Evolutionary conservation across 1,140 invertebrate species (phyloP), one percentile per base, ranked within the genome.

Genomic region (Aphaenogaster floridana): DNA sequence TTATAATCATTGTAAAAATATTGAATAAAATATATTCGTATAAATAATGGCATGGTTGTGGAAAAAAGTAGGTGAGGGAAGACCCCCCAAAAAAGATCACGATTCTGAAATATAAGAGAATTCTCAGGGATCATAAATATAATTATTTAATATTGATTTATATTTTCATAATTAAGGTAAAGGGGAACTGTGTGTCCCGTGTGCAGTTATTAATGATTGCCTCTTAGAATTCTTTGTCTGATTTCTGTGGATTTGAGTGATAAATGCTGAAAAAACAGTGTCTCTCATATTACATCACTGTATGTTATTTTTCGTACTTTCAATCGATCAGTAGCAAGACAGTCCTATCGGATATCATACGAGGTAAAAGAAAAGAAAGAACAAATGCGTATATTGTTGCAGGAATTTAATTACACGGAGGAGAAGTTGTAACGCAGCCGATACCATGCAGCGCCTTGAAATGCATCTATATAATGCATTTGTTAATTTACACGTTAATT

Each of bases 341-440:
- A 81, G n/a, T 39, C 0, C 0, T 15, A 34, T 69, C 4, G 52
- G 13, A 13, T n/a, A 54, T 80, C 15, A 48, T 48, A 15, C 5
- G 0, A 28, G 9, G 8, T 57, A 8, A 81, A 1, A 71, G 6
- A 4, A 36, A 8, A n/a, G 28, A 81, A 17, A 81, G 36, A 69
- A 81, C 21, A 81, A 59, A 71, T 71, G 9, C 39, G 3, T 71
- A 71, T 81, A 71, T 71, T 81, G 50, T 81, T 81, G 21, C 79
- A 81, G 79, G 66, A 81, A n/a, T 57, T 11, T 69, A 57, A 81
- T 42, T 61, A 77, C 45, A 13, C 3, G 79, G 79, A 71, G 2
- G n/a, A 81, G 3, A 1, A 59, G 5, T 39, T 48, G 3, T 71
- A 81, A 71, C 2, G 11, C 28, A 21, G 39, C 45, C 21, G 3